Base-by-base conservation (phyloP, 2,888 invertebrate species). In the Fragum sueziense region DNA sequence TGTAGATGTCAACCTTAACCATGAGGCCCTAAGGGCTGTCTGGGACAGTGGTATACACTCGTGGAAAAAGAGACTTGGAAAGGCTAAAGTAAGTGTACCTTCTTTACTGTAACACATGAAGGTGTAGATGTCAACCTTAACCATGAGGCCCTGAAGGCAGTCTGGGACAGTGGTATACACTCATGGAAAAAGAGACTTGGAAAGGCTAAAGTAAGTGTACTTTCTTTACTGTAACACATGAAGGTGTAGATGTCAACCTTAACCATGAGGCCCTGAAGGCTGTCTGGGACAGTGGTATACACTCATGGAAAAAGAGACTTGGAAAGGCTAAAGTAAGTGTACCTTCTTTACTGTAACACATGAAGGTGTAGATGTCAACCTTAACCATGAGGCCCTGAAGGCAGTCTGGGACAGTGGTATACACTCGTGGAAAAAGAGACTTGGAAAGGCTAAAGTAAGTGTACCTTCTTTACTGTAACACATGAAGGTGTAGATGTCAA, bases 401-500 rank as follows among this genome's bases (percentile, higher is more conserved):
- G 95, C 99, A 67, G 97, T 99, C 65, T 98, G 98, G 97, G 96
- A 97, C 89, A 98, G 98, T 31, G 99, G 99, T 61, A 93, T 98
- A 7, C 95, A 99, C 65, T 98, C 99, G 0, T 99, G 98, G 97
- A 98, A 97, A 93, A 98, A 98, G 92, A 95, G 98, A 52, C 93
- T 97, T 37, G 97, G 96, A 2, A 95, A 98, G 91, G 97, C 98
- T 93, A 96, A 97, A 95, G 99, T 99, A 37, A 61, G 61, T 33
- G n/a, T n/a, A n/a, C n/a, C n/a, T n/a, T n/a, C n/a, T 61, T 61
- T 61, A 61, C 61, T 33, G 97, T 99, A 90, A 98, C 98, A 82
- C 99, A 99, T 93, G 99, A 99, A 93, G 99, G 99, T 87, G 97
- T 99, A 95, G 97, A 98, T 92, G 97, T 99, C 71, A 97, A 99